Evolutionary conservation across 2,113 vertebrate species (phyloP), one percentile per base, ranked within the genome.

Genomic region (Epinephelus moara): DNA sequence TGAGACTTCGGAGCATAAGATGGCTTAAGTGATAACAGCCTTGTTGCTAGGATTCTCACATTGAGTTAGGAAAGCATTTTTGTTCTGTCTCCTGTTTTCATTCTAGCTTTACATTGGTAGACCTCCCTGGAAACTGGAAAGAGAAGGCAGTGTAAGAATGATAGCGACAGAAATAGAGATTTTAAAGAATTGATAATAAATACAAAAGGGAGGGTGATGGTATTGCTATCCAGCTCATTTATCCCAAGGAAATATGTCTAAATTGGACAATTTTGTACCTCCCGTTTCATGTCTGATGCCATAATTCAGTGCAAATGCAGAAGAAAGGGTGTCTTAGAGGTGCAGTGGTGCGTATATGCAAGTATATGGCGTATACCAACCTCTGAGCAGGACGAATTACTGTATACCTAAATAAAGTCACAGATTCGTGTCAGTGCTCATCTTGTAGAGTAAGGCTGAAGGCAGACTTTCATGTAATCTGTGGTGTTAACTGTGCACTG

Each of bases 41-140:
- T 19, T 81, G 90, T 92, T 91, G 86, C 90, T 86, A 81, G 75
- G 86, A 75, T 81, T 66, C 80, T 75, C 45, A 79, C 21, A 27
- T 21, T 59, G 40, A 72, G 52, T 71, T 21, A 7, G 56, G 66
- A 78, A 83, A 84, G 14, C 56, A 79, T 79, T 82, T 82, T 81
- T 33, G 62, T 40, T 63, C 47, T 17, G 8, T 70, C 25, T 84
- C 30, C 17, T 55, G 59, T 86, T 78, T 69, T 78, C 72, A 80
- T 89, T 79, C 25, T 23, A 45, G 45, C 33, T 30, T 33, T 17
- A 57, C 55, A 17, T 85, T 74, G 25, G 45, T 52, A 30, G 37
- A 57, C 57, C 18, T 78, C 74, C 60, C 8, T 81, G 69, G 86
- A 61, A 81, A 89, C 59, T 52, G 47, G 30, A 86, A 40, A 72